Evolutionary conservation across 2,797 vertebrate species (phyloP), one percentile per base, ranked within the genome.

Genomic region (Eulemur albifrons): DNA sequence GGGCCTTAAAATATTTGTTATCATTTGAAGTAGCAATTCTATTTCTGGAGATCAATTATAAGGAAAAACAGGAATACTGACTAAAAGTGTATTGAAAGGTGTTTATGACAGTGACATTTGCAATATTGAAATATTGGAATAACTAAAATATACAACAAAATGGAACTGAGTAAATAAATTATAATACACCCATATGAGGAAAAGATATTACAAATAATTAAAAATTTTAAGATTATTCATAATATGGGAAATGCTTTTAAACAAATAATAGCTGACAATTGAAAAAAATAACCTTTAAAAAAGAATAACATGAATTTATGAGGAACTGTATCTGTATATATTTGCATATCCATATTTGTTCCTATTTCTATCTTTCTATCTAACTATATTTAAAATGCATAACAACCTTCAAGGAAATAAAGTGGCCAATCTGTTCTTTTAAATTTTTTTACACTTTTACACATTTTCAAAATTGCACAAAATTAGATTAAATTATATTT

Each of bases 231-330:
- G 0, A 21, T 27, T 94, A 1, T 69, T 90, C n/a, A 61, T 52
- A 65, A 77, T 45, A 43, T 52, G 10, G 30, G 12, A 89, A 81
- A 77, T 40, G 8, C 0, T 25, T 80, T 83, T 72, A 83, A 87
- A 76, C n/a, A 84, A 93, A 61, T 90, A 48, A 88, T 63, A 94
- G 67, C 21, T 81, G 32, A 84, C 25, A 35, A 63, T 7, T 87
- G 25, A 75, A 82, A 96, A 96, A 88, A 85, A 32, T 6, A 76
- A 45, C 4, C 18, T 17, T 87, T 92, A 40, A 59, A 69, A 95
- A 72, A 67, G 12, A 15, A 54, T 57, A 65, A 38, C 5, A 80
- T 59, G 59, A 13, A 52, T 63, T n/a, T 80, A 63, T 40, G 35
- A 92, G 63, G 30, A 82, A 69, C 59, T 35, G 11, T 70, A 63